Conservation (phyloP, 2,113 vertebrate species). For the Argyrosomus japonicus region DNA sequence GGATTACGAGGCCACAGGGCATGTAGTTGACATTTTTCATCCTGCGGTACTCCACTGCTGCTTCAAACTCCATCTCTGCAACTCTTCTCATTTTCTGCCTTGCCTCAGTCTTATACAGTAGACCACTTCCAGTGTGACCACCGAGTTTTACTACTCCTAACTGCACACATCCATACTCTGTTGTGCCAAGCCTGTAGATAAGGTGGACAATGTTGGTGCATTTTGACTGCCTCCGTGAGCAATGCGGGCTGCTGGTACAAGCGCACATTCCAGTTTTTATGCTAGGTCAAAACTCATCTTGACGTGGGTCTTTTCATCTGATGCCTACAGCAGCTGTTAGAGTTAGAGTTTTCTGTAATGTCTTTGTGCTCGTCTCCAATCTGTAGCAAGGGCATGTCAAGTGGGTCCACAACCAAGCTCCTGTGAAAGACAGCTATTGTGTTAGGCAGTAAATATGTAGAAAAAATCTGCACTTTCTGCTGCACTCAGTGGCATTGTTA, state of each 20-base stretch:
- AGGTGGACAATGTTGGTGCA: not conserved
- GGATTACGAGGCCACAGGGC: not conserved
- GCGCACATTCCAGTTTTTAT: not conserved
- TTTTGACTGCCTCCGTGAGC: not conserved
- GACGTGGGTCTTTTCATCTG: not conserved
- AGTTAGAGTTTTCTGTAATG: not conserved
- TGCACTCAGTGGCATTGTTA: no score
- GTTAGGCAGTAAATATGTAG: no score
- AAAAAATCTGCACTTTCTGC: no score
- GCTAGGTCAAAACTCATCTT: not conserved
- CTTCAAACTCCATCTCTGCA: constrained; percentile 10
- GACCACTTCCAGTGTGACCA: not conserved
- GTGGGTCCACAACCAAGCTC: no score
- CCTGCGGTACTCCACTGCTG: not conserved
- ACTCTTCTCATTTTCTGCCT: not conserved
- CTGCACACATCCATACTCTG: not conserved
- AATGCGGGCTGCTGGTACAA: not conserved
- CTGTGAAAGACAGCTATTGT: no score
- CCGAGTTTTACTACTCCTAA: not conserved
- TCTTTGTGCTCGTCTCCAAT: not conserved
- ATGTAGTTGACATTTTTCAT: constrained; percentile 1
- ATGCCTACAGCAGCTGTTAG: not conserved
- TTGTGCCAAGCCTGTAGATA: not conserved
- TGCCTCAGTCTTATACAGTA: not conserved
- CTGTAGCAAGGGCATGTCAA: no score